phyloP scores from a whole-genome alignment of 2,113 vertebrate species.

The Notothenia coriiceps region DNA sequence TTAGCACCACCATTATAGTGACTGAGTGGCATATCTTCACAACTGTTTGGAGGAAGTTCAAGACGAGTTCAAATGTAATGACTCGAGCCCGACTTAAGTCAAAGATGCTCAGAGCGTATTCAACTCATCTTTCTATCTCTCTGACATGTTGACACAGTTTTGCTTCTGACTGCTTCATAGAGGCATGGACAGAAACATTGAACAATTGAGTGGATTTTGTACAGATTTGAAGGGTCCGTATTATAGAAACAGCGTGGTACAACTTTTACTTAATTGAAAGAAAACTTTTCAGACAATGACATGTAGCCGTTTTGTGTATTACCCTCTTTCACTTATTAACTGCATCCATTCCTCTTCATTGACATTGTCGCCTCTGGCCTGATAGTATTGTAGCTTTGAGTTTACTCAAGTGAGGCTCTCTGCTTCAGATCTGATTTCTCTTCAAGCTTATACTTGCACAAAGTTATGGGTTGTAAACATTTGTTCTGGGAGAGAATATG shows the following conservation, averaged over 20 bases:
- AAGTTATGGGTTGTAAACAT: neutral
- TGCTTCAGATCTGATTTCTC: constrained; percentile 4
- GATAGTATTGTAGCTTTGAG: neutral
- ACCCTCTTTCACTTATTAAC: no score
- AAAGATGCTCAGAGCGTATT: no score
- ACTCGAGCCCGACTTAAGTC: no score
- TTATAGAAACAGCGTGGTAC: neutral
- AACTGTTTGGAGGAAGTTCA: no score
- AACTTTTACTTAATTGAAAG: neutral
- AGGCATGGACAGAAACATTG: no score
- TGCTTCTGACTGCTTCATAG: no score
- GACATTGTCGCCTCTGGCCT: neutral
- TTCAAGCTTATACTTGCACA: constrained; percentile 34
- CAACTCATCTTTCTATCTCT: no score
- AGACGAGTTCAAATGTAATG: no score
- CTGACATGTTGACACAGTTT: no score
- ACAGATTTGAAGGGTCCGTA: neutral
- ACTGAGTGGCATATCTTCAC: no score
- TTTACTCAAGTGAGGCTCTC: constrained; percentile 7
- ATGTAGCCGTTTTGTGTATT: neutral
- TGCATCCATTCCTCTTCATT: neutral
- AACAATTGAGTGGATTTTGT: neutral
- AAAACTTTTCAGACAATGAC: no score
- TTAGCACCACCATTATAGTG: no score
- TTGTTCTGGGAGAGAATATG: neutral